Evolutionary conservation across 1,140 invertebrate species (phyloP), one percentile per base, ranked within the genome.

Genomic region (Cyclina sinensis): DNA sequence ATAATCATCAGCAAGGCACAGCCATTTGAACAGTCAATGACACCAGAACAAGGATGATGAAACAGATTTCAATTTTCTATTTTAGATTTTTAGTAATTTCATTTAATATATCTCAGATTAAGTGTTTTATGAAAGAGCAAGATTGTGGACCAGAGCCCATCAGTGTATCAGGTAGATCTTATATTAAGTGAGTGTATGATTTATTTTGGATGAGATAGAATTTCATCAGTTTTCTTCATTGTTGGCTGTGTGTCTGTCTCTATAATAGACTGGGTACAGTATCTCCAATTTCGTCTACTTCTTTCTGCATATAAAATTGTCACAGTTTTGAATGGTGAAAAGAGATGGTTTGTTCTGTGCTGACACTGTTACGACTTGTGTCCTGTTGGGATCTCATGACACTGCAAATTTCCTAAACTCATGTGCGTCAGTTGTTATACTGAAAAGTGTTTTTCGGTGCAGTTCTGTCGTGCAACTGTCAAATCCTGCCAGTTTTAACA

Each of bases 211-310:
- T 2, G 0, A 39, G 70, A 24, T 74, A 43, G 39, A n/a, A n/a
- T 74, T 74, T 74, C 70, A 74, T 24, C 32, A 39, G 39, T 74
- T 46, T 48, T n/a, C 24, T 24, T 37, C 27, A 16, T 24, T 43
- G 37, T 74, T 74, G 70, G 46, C 39, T 27, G 12, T 21, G 39
- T 48, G 70, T 74, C 70, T 74, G 16, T 43, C 9, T n/a, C n/a
- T 74, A 7, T 18, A 74, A 74, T 74, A 39, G 48, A 43, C 24
- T 18, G 39, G 24, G 12, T 46, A 35, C 2, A 39, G 24, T 0
- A n/a, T 46, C 70, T 74, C 70, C 39, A 24, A 48, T 74, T 74
- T 74, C 70, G 70, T 74, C 70, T 74, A 46, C 70, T 39, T 48
- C 4, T 39, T 62, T 65, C 48, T 46, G 21, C 70, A 74, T 74